A percentile compares a stretch with the other conserved stretches of the same genome.
These are phyloP conservation scores for Drosophila arawakana DNA, from an alignment of 1,140 invertebrate genomes.

Conservation along the genomic window DNA sequence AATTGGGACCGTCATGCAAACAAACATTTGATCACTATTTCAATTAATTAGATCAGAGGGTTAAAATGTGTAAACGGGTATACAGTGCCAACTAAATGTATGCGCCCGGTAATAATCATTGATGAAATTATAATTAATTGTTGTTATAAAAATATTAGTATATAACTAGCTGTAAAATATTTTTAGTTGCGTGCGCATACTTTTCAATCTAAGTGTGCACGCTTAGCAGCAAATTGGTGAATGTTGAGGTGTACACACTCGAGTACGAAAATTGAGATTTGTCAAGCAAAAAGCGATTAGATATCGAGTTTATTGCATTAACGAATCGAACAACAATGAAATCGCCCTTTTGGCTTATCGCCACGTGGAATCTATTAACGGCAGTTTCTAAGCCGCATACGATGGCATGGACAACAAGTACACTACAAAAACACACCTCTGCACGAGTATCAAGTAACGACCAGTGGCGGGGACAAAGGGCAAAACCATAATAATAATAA, in stretches of 20 bases:
- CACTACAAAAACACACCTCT: not conserved
- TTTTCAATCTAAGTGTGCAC: not conserved
- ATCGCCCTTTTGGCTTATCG: slow-evolving; percentile 18
- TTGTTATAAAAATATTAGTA: too few relatives aligned
- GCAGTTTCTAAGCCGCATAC: not conserved
- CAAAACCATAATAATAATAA: not conserved
- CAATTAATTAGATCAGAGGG: slow-evolving; percentile 41
- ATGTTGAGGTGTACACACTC: not conserved
- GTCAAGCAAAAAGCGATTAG: slow-evolving; percentile 5
- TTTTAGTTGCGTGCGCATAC: not conserved
- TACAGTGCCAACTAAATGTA: not conserved
- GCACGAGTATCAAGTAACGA: slow-evolving; percentile 1
- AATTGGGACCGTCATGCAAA: slow-evolving; percentile 46
- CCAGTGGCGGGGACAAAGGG: not conserved
- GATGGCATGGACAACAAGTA: too few relatives aligned
- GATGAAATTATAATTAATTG: too few relatives aligned
- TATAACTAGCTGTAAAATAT: too few relatives aligned
- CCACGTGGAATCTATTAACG: slow-evolving; percentile 15
- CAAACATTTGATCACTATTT: slow-evolving; percentile 39
- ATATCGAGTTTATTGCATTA: slow-evolving; percentile 29
- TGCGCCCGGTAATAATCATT: too few relatives aligned
- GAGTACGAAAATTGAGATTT: slow-evolving; percentile 14
- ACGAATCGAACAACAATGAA: slow-evolving; percentile 16
- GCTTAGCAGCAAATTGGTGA: not conserved
- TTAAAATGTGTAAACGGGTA: slow-evolving; percentile 6